phyloP scores from a whole-genome alignment of 2,888 invertebrate genomes.

The Coelopa pilipes region DNA sequence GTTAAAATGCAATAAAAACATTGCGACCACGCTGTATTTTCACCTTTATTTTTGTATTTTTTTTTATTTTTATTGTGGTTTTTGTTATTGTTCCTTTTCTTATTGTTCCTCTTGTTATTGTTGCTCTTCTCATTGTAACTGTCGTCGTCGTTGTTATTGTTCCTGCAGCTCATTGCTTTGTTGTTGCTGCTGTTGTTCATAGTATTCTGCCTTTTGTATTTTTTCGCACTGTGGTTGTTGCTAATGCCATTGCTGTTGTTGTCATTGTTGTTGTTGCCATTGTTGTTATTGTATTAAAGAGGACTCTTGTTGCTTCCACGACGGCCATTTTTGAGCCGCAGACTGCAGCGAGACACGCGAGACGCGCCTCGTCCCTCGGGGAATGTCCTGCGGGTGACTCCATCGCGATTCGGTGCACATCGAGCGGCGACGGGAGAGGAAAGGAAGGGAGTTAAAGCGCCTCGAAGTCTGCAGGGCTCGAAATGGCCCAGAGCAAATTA shows the following conservation, averaged over 20 bases:
- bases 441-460: not conserved
- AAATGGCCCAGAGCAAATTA: not conserved
- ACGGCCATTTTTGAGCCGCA: constrained; percentile 12
- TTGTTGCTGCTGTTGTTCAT: not conserved
- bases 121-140: no score
- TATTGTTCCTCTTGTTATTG: not conserved
- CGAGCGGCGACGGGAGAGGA: no score
- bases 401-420: not conserved
- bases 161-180: not conserved
- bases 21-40: not conserved
- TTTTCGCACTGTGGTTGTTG: no score
- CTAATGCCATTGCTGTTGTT: not conserved
- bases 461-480: constrained; percentile 19
- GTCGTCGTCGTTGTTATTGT: not conserved
- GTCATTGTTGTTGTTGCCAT: no score
- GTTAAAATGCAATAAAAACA: constrained; percentile 40
- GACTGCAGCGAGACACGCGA: constrained; percentile 14
- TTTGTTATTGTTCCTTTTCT: not conserved
- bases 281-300: no score
- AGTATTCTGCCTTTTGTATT: not conserved
- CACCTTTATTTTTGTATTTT: not conserved
- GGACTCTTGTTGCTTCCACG: constrained; percentile 1
- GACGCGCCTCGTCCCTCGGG: not conserved
- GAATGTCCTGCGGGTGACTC: not conserved
- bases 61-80: not conserved